Base-by-base conservation (phyloP, 2,888 invertebrate species). In the Synanthedon formicaeformis region DNA sequence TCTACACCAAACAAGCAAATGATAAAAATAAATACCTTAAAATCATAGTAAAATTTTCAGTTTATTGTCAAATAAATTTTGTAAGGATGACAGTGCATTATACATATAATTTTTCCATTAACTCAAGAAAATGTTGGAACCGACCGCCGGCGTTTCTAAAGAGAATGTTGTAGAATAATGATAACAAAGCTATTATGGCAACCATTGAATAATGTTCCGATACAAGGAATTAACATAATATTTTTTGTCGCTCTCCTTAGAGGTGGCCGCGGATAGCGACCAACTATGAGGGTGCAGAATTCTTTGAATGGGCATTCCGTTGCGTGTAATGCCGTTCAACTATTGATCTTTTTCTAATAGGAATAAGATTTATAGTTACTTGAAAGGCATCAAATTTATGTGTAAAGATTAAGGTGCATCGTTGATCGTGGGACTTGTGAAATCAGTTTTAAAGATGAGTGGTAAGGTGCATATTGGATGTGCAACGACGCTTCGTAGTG, bases 281-380 rank as follows among this genome's bases (percentile, higher is more conserved):
- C 69, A 61, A 75, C 74, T 83, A 81, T 84, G 86, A 86, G 85
- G 86, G 78, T 86, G 87, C 86, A 86, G 84, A 85, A 86, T 86
- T 87, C 81, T 71, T 80, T 86, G 83, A 86, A 86, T 85, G 85
- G 74, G 71, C 71, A 69, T 75, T 73, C 66, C 67, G 60, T 67
- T 58, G 40, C 48, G 41, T 40, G 4, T 11, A 10, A 5, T 14
- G 18, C 18, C 55, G 51, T 51, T 55, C 56, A 41, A 71, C 55
- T 65, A 51, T 64, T 52, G 48, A 57, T 57, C 67, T 53, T 75
- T 1, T 2, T 1, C 0, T 41, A 53, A 50, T 16, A 51, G 34
- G 18, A 48, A 55, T 56, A 72, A 57, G 63, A 50, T 58, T 60
- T 57, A 65, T 64, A 70, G 50, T 62, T n/a, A 52, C 45, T 57